Conservation (phyloP, 2,888 invertebrate genomes). For the Acleris holmiana region DNA sequence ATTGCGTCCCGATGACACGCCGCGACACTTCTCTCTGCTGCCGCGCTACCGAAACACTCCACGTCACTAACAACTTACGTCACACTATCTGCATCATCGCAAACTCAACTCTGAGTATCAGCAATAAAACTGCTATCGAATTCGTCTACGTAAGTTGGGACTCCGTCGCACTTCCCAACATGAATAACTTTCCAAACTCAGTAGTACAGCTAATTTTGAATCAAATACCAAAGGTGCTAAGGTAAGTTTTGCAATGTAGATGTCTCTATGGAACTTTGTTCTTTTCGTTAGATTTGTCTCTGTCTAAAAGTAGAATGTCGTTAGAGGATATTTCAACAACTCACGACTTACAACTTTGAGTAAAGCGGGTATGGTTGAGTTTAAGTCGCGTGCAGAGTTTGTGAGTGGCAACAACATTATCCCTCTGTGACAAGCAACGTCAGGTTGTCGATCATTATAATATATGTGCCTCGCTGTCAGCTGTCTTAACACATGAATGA, state of each 20-base stretch:
- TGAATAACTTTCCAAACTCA: slow-evolving; percentile 61
- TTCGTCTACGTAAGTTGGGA: slow-evolving; percentile 43
- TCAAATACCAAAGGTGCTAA: slow-evolving; percentile 54
- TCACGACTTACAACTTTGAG: slow-evolving; percentile 44
- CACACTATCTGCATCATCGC: slow-evolving; percentile 40
- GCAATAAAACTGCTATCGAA: slow-evolving; percentile 41
- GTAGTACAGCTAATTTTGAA: slow-evolving; percentile 55
- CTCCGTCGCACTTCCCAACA: slow-evolving; percentile 65
- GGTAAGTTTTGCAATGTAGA: slow-evolving; percentile 56
- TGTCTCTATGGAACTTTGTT: slow-evolving; percentile 68
- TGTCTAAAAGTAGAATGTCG: slow-evolving; percentile 58
- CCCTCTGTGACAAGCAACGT: slow-evolving; percentile 81
- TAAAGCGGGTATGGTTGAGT: slow-evolving; percentile 41
- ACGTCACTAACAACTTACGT: slow-evolving; percentile 57
- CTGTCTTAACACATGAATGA: slow-evolving; percentile 83
- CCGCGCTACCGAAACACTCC: slow-evolving; percentile 65
- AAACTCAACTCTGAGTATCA: slow-evolving; percentile 45
- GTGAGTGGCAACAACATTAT: slow-evolving; percentile 80
- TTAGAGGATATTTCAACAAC: slow-evolving; percentile 42
- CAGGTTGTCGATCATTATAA: slow-evolving; percentile 84
- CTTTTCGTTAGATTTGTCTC: slow-evolving; percentile 74
- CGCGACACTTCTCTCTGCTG: slow-evolving; percentile 81
- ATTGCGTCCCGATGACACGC: slow-evolving; percentile 83
- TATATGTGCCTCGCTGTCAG: slow-evolving; percentile 83
- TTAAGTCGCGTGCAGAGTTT: slow-evolving; percentile 42